A percentile compares a stretch with the other conserved stretches of the same genome.
Conservation (phyloP, 2,113 vertebrate genomes). For the Neopipo cinnamomea region DNA sequence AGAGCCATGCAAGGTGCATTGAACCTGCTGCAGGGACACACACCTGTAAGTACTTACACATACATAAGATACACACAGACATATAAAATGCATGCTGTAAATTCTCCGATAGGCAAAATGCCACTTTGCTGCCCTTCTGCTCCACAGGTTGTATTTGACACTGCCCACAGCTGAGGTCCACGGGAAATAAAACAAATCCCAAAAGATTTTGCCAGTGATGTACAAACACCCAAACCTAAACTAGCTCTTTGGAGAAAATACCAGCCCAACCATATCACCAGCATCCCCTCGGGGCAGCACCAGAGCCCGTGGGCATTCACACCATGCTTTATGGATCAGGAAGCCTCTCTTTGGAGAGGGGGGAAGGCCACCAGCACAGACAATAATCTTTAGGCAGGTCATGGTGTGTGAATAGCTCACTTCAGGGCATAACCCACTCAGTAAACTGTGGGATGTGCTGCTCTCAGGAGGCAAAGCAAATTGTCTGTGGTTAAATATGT, state of each 20-base stretch:
- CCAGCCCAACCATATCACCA: not conserved
- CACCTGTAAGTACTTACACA: not conserved
- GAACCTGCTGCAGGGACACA: not conserved
- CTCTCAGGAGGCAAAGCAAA: constrained; percentile 55
- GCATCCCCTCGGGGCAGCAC: rapidly evolving
- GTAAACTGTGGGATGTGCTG: constrained; percentile 3
- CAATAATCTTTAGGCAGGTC: not conserved
- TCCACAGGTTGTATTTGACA: rapidly evolving
- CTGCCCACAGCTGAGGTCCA: not conserved
- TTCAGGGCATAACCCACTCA: constrained; percentile 28
- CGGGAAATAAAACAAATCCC: not conserved
- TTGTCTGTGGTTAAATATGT: constrained; percentile 39
- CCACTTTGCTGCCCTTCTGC: not conserved
- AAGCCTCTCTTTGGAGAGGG: not conserved
- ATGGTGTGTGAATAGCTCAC: not conserved
- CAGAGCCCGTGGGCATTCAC: not conserved
- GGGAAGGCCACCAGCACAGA: not conserved
- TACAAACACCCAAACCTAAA: not conserved
- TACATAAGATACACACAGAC: not conserved
- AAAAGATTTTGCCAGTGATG: not conserved
- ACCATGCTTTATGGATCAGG: not conserved
- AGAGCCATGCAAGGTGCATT: not conserved
- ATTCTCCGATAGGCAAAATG: not conserved
- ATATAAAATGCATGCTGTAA: not conserved
- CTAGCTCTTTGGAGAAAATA: not conserved